phyloP scores from a whole-genome alignment of 2,888 invertebrate genomes.

The Acrocyrtus sp. region DNA sequence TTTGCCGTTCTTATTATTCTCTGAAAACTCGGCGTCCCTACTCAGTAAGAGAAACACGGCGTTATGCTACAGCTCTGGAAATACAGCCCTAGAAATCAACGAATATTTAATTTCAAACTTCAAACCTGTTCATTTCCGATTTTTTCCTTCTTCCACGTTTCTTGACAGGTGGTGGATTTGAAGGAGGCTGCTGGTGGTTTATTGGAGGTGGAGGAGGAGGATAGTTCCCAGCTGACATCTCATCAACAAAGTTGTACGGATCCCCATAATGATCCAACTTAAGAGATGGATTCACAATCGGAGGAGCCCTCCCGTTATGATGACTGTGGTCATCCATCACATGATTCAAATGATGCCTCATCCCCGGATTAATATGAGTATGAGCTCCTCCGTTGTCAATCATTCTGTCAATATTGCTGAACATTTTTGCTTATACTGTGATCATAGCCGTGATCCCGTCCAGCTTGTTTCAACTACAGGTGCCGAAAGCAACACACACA shows the following conservation, averaged over 20 bases:
- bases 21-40: conserved; percentile 54
- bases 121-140: conserved; percentile 63
- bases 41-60: conserved; percentile 3
- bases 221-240: conserved; percentile 60
- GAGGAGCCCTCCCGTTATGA: conserved; percentile 41
- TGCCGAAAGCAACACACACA: too few species aligned
- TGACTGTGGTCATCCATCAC: conserved; percentile 49
- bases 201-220: conserved; percentile 33
- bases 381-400: conserved; percentile 55
- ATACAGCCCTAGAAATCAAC: not conserved
- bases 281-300: conserved; percentile 52
- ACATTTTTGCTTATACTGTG: conserved; percentile 71
- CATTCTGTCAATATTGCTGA: conserved; percentile 61
- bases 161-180: conserved; percentile 72
- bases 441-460: conserved; percentile 88
- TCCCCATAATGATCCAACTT: conserved; percentile 67
- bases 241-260: conserved; percentile 82
- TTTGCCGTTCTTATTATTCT: conserved; percentile 34
- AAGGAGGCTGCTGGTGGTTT: conserved; percentile 36
- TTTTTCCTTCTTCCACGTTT: conserved; percentile 90
- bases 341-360: conserved; percentile 48
- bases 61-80: not conserved
- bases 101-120: not conserved
- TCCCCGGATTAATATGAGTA: conserved; percentile 45
- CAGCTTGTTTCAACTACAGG: too few species aligned